phyloP scores from a whole-genome alignment of 2,888 invertebrate genomes.

The Elysia crispata region DNA sequence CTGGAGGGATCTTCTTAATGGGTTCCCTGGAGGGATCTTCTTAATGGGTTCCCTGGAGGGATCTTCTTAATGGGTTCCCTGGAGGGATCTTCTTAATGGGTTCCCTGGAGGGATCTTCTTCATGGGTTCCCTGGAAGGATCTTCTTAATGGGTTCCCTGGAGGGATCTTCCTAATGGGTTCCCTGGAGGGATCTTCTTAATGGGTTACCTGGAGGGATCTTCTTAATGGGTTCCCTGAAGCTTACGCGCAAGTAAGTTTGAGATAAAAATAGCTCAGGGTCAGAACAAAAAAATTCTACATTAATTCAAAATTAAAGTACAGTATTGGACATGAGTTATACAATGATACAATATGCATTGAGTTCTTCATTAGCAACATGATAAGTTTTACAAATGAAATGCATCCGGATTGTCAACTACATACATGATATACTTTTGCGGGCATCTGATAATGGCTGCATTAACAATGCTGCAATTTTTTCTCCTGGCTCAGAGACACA shows the following conservation, averaged over 20 bases:
- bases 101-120: too few species aligned
- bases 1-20: too few species aligned
- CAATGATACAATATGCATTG: not conserved
- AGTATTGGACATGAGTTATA: conserved; percentile 17
- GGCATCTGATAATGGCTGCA: conserved; percentile 29
- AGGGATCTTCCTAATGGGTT: too few species aligned
- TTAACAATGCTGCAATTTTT: conserved; percentile 21
- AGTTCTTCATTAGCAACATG: not conserved
- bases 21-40: too few species aligned
- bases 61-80: too few species aligned
- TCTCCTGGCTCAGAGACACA: conserved; percentile 22
- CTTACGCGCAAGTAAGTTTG: not conserved
- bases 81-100: too few species aligned
- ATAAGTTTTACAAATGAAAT: not conserved
- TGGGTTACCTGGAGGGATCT: too few species aligned
- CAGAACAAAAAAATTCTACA: not conserved
- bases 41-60: too few species aligned
- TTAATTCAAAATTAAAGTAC: conserved; percentile 18
- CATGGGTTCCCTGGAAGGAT: too few species aligned
- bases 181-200: too few species aligned
- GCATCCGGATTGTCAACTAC: not conserved
- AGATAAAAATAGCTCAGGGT: conserved; percentile 9
- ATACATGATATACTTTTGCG: conserved; percentile 3
- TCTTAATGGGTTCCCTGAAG: too few species aligned
- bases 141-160: too few species aligned